Evolutionary conservation across 2,797 vertebrate genomes (phyloP).

Genomic region (Ctenopoma kingsleyae): DNA sequence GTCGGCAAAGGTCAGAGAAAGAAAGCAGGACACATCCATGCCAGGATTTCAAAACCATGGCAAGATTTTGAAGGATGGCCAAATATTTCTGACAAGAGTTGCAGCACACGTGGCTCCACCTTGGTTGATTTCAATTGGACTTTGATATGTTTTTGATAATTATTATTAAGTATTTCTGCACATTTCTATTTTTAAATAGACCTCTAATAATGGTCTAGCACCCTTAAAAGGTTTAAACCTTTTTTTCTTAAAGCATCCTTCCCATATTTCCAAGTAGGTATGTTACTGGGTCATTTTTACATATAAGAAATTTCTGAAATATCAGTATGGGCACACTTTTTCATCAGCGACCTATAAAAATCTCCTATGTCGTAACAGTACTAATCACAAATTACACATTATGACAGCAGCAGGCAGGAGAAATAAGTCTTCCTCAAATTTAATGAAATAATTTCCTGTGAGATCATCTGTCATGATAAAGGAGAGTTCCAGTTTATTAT

Average conservation of each 20-base stretch:
- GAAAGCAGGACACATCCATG: background rate
- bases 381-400: background rate
- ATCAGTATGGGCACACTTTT: background rate
- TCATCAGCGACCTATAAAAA: background rate
- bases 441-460: conserved; percentile 18
- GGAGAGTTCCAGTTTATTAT: background rate
- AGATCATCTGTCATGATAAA: conserved; percentile 13
- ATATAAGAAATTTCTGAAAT: background rate
- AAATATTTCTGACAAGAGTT: conserved; percentile 1
- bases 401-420: conserved; percentile 9
- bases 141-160: no score
- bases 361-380: conserved; percentile 8
- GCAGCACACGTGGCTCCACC: no score
- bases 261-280: background rate
- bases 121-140: no score
- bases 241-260: background rate
- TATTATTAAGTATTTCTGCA: no score
- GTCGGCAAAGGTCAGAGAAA: conserved; percentile 8
- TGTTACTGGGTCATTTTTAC: background rate
- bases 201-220: no score
- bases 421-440: background rate
- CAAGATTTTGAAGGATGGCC: background rate
- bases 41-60: conserved; percentile 1
- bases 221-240: no score
- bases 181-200: no score